Evolutionary conservation across 2,797 vertebrate genomes (phyloP).

Genomic region (Galago senegalensis): DNA sequence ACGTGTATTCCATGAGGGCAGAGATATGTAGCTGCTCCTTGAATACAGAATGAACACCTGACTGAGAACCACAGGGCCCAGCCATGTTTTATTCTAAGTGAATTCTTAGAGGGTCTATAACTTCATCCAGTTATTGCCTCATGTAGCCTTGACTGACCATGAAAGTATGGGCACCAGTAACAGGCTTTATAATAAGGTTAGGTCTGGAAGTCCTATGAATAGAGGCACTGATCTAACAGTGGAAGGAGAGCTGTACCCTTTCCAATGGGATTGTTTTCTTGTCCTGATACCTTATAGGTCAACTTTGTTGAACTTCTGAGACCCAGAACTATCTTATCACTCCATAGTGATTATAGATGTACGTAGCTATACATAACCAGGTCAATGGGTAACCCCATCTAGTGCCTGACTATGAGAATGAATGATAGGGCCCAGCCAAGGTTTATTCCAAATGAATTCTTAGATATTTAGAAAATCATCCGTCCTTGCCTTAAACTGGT

Average conservation of each 20-base stretch:
- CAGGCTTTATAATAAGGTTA: background rate
- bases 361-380: no score
- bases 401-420: background rate
- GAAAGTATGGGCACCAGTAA: background rate
- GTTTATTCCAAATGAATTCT: background rate
- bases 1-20: background rate
- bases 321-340: background rate
- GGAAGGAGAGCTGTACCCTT: background rate
- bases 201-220: background rate
- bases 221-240: background rate
- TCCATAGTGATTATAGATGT: no score
- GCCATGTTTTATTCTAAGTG: background rate
- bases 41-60: background rate
- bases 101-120: background rate
- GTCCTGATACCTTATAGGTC: background rate
- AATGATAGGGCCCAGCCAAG: background rate
- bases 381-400: background rate
- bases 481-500: background rate
- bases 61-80: background rate
- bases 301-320: conserved; percentile 5
- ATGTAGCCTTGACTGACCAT: background rate
- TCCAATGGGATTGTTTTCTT: background rate
- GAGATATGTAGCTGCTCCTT: background rate
- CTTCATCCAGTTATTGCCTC: background rate
- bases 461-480: background rate